Percentiles rank a stretch among this genome's conserved stretches.
phyloP scores from a whole-genome alignment of 2,797 vertebrate species.

The Oreortyx pictus region DNA sequence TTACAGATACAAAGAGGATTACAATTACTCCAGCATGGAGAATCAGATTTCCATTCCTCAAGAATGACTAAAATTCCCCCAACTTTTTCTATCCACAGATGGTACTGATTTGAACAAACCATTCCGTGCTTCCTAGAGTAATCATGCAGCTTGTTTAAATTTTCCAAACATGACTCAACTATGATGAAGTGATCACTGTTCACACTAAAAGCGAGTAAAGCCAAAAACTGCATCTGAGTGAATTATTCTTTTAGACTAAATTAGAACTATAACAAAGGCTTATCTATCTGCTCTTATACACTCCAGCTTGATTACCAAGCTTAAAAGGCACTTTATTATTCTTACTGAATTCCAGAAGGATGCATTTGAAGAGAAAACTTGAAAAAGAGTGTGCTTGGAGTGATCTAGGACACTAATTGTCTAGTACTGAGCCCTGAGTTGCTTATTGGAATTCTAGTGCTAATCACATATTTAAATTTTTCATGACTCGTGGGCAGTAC shows the following conservation, averaged over 20 bases:
- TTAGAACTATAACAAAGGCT: not conserved
- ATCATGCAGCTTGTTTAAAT: slow-evolving; percentile 79
- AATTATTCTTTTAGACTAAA: slow-evolving; percentile 57
- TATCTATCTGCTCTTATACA: not conserved
- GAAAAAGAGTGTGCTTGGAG: not conserved
- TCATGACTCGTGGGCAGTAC: not conserved
- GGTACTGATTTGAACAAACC: slow-evolving; percentile 82
- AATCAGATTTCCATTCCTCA: slow-evolving; percentile 84
- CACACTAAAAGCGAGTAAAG: slow-evolving; percentile 56
- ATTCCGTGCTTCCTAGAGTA: slow-evolving; percentile 79
- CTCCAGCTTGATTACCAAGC: not conserved
- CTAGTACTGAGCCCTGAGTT: not conserved
- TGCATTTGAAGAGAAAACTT: not conserved
- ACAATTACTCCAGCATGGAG: slow-evolving; percentile 80
- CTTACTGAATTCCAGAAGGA: not conserved
- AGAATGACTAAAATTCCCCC: slow-evolving; percentile 81
- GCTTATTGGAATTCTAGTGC: not conserved
- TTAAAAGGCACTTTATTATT: not conserved
- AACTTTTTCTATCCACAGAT: slow-evolving; percentile 78
- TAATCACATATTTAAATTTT: not conserved
- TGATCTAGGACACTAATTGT: not conserved
- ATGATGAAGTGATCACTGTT: slow-evolving; percentile 78
- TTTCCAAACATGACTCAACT: slow-evolving; percentile 80
- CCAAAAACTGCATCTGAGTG: slow-evolving; percentile 57
- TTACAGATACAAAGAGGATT: slow-evolving; percentile 84